Base-by-base conservation (phyloP, 2,113 vertebrate species). In the Herpetotheres cachinnans region DNA sequence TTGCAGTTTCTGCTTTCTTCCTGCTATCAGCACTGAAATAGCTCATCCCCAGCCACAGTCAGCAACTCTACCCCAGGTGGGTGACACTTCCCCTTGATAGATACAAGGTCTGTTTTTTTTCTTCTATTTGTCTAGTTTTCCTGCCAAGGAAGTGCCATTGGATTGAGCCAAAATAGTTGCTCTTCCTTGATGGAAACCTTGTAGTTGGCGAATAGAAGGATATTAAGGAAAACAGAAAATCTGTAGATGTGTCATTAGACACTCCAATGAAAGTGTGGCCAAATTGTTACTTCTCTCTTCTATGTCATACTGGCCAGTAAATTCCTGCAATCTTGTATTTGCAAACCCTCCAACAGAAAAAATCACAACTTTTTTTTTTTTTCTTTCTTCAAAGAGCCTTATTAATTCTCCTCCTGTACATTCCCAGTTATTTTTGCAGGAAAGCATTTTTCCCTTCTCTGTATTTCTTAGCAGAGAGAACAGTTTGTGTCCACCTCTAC, bases 91-190 rank as follows among this genome's bases (percentile, higher is more conserved):
- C 87, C 84, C 74, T 70, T 94, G 95, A 93, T 27, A 94, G 90
- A 81, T 94, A 81, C 55, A 73, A 66, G 79, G 55, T 86, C 92
- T 70, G 71, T 30, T 59, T 82, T 91, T 95, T 86, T 95, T 21
- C 26, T 93, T 85, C 87, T 73, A 67, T 85, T 93, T 96, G 67
- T 90, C 93, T 95, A 38, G 27, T 36, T 94, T 86, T 88, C 70
- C 87, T 97, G 94, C 91, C 95, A 96, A 96, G 71, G 87, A 95
- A 95, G 40, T 88, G 91, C 79, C 87, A 93, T 22, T 81, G 74
- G 47, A 86, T 9, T n/a, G 84, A 93, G n/a, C 84, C 67, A 67
- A 95, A 95, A 94, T 73, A 73, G 82, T 94, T 83, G 67, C 42
- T 93, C 55, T 86, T 80, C 24, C 70, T 78, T 92, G 84, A 95